Conservation (phyloP, 1,140 invertebrate genomes). For the Dreissena polymorpha region DNA sequence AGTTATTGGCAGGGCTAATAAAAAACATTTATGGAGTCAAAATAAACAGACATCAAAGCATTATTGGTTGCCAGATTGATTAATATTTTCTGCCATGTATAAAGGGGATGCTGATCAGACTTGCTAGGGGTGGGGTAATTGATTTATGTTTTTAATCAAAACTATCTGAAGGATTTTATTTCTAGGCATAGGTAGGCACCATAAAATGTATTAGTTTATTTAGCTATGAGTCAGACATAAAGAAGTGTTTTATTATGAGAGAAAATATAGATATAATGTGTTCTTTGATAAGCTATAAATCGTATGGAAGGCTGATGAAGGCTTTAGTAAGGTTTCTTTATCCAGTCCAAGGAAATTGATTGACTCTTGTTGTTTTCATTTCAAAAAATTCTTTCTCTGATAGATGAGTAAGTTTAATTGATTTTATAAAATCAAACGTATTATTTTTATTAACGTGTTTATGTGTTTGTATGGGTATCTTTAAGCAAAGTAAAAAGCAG, state of each 20-base stretch:
- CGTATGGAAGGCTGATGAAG: not conserved
- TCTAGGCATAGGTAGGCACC: slow-evolving; percentile 8
- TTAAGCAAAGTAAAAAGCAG: too few species aligned
- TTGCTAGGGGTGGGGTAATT: slow-evolving; percentile 19
- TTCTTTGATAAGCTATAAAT: slow-evolving; percentile 2
- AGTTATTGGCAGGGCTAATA: slow-evolving; percentile 42
- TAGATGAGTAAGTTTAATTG: too few species aligned
- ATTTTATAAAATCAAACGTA: too few species aligned
- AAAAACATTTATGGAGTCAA: slow-evolving; percentile 8
- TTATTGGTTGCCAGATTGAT: slow-evolving; percentile 24
- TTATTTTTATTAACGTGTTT: too few species aligned
- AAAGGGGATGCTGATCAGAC: slow-evolving; percentile 25
- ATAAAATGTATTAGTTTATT: not conserved
- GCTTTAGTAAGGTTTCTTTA: too few species aligned
- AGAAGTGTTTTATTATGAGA: not conserved
- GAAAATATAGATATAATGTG: slow-evolving; percentile 1
- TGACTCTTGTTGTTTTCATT: too few species aligned
- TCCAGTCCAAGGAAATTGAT: too few species aligned
- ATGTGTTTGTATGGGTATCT: too few species aligned
- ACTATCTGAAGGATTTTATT: slow-evolving; percentile 25
- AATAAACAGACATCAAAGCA: slow-evolving; percentile 23
- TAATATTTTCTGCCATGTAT: slow-evolving; percentile 4
- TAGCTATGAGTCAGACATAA: not conserved
- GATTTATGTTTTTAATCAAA: slow-evolving; percentile 32
- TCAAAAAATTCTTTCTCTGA: too few species aligned